Base-by-base conservation (phyloP, 1,140 invertebrate genomes). In the Daktulosphaira vitifoliae region DNA sequence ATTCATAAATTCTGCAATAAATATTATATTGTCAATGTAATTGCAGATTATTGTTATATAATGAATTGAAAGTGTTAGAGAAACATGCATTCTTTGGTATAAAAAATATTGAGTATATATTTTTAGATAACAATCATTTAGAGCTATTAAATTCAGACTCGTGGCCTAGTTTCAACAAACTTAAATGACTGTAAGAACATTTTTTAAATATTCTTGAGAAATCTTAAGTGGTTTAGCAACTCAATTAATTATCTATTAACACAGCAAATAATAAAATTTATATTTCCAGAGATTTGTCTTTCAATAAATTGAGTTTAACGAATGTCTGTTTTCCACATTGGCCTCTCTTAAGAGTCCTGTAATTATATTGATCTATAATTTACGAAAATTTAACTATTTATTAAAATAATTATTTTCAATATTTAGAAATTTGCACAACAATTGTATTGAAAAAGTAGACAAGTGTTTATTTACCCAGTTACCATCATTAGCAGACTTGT, bases 121-220 rank as follows among this genome's bases (percentile, higher is more conserved):
- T 72, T 65, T 66, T 78, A 15, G 71, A 77, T 11, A 68, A 75
- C 50, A 80, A 80, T 70, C 66, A 72, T 72, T 73, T 80, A 64
- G 25, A 20, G 9, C 26, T 38, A 8, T 72, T 76, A 2, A 72
- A 79, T 69, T 73, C 80, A 51, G 68, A 69, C 1, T 72, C 75
- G 64, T 72, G 80, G 48, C 72, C 71, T 26, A 74, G 76, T 18
- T 75, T 80, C 65, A 72, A 71, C 5, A 73, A 72, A 68, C 68
- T 81, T 9, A 56, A 66, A 5, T 74, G 77, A 42, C 73, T 83
- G 72, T 81, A 75, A 73, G 72, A 59, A 33, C 5, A 33, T 33
- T 33, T n/a, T n/a, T n/a, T n/a, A n/a, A n/a, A n/a, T n/a, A n/a
- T n/a, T n/a, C n/a, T n/a, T n/a, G n/a, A n/a, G n/a, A n/a, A n/a